These are phyloP conservation scores for Drosophila nannoptera DNA, from an alignment of 1,140 invertebrate genomes.

Conservation along the genomic window DNA sequence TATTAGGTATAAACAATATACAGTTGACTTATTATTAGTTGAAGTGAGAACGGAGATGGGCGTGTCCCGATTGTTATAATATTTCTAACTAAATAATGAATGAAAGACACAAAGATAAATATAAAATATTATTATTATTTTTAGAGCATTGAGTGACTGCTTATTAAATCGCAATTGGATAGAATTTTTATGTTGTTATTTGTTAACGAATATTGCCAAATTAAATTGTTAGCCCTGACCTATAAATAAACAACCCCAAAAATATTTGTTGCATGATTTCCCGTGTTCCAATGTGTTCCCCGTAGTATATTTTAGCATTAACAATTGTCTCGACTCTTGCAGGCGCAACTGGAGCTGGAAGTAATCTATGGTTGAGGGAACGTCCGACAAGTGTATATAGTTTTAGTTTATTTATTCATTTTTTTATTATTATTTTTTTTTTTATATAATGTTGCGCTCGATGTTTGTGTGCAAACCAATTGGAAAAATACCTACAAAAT, in stretches of 20 bases:
- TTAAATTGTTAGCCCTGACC: constrained; percentile 50
- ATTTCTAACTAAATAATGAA: constrained; percentile 25
- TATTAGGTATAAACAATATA: constrained; percentile 56
- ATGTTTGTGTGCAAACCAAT: constrained; percentile 53
- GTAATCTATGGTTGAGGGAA: constrained; percentile 23
- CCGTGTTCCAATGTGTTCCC: background rate
- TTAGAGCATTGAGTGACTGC: background rate
- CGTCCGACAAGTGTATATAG: constrained; percentile 22
- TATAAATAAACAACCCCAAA: constrained; percentile 41
- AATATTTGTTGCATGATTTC: constrained; percentile 43
- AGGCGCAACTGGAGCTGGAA: constrained; percentile 58
- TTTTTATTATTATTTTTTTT: constrained; percentile 20
- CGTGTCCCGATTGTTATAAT: constrained; percentile 57
- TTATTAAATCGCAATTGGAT: constrained; percentile 35
- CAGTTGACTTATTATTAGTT: constrained; percentile 41
- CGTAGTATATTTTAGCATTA: background rate
- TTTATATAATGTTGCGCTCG: constrained; percentile 50
- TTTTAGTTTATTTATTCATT: background rate
- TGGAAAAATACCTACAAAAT: constrained; percentile 58
- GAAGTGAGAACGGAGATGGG: constrained; percentile 54
- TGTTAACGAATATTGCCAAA: constrained; percentile 61
- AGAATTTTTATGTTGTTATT: constrained; percentile 34
- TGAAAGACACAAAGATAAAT: constrained; percentile 23
- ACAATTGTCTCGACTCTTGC: constrained; percentile 28
- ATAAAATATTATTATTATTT: constrained; percentile 8